Percentiles rank a stretch among this genome's conserved stretches.
phyloP scores from a whole-genome alignment of 2,797 vertebrate species.

The Tiaroga cobitis region DNA sequence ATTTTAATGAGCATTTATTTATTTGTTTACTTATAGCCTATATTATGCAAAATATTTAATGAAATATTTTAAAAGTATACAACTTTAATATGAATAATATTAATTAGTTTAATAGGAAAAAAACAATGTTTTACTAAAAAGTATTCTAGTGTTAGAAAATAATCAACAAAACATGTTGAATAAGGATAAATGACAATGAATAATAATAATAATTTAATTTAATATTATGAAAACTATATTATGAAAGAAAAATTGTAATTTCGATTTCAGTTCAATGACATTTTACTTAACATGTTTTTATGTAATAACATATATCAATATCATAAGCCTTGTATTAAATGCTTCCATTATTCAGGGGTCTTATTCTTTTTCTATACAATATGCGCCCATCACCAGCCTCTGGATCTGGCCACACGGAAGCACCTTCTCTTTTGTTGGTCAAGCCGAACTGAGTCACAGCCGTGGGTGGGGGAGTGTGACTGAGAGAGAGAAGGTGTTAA shows the following conservation, averaged over 20 bases:
- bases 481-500: slow-evolving; percentile 39
- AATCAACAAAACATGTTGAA: background rate
- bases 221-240: background rate
- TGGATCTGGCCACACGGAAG: slow-evolving; percentile 1
- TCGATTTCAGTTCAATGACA: background rate
- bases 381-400: background rate
- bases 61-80: background rate
- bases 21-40: background rate
- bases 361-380: background rate
- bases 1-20: no score
- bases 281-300: no score
- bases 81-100: background rate
- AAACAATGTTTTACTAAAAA: background rate
- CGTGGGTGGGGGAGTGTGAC: slow-evolving; percentile 35
- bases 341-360: background rate
- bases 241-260: background rate
- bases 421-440: slow-evolving; percentile 48
- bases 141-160: background rate
- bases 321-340: background rate
- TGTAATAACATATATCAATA: background rate
- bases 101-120: background rate
- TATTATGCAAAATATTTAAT: background rate
- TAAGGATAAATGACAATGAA: background rate
- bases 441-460: slow-evolving; percentile 44
- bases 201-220: background rate